A percentile compares a stretch with the other conserved stretches of the same genome.
phyloP scores from a whole-genome alignment of 2,113 vertebrate species.

The Gymnarchus niloticus region DNA sequence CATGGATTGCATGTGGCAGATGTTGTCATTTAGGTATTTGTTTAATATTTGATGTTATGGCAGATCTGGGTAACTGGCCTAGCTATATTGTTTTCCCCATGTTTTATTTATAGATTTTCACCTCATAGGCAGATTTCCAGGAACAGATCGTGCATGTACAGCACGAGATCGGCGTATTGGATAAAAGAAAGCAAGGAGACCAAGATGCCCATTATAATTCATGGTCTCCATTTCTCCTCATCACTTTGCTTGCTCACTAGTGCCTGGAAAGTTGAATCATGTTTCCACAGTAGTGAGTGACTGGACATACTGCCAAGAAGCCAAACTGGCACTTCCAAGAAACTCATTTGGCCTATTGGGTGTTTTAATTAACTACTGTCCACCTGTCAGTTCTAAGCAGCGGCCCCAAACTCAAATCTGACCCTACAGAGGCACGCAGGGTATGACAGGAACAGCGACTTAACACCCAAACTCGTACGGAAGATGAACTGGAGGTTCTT shows the following conservation, averaged over 20 bases:
- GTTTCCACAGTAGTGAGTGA: background rate
- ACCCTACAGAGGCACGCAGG: background rate
- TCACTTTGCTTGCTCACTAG: background rate
- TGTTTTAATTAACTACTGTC: background rate
- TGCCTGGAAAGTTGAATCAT: slow-evolving; percentile 1
- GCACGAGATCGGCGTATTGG: background rate
- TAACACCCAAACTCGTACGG: background rate
- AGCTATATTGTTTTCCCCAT: background rate
- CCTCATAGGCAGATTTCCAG: background rate
- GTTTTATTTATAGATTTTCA: background rate
- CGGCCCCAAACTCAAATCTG: background rate
- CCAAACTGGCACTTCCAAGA: background rate
- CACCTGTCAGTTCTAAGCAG: background rate
- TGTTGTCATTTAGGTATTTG: too few relatives aligned
- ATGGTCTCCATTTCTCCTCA: background rate
- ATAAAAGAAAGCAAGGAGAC: background rate
- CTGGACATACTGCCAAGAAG: background rate
- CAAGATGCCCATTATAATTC: background rate
- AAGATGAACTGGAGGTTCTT: background rate
- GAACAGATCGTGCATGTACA: background rate
- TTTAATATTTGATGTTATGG: too few relatives aligned
- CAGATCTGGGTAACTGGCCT: background rate
- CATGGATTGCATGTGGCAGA: too few relatives aligned
- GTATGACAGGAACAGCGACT: background rate
- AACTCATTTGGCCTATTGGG: background rate